Evolutionary conservation across 2,888 invertebrate genomes (phyloP).

Genomic region (Tenthredo distinguenda): DNA sequence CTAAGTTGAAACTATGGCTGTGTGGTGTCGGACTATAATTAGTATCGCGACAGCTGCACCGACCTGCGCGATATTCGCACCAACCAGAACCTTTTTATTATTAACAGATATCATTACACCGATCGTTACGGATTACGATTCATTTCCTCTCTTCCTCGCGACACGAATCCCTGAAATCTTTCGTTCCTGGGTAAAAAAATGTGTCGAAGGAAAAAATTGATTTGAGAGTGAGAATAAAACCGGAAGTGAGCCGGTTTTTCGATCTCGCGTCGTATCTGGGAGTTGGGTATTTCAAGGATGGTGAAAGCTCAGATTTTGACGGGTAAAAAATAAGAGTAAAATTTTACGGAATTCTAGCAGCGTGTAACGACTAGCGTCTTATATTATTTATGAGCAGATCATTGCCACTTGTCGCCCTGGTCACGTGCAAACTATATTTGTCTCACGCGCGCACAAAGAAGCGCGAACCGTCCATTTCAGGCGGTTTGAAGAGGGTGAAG

Average conservation of each 20-base stretch:
- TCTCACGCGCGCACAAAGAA: conserved; percentile 62
- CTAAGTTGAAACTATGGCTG: conserved; percentile 71
- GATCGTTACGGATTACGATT: neutral
- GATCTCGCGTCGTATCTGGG: no score
- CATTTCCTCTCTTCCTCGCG: neutral
- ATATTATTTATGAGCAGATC: conserved; percentile 66
- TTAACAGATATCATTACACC: neutral
- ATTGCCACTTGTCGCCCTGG: conserved; percentile 67
- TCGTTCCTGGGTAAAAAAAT: neutral
- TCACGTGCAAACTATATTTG: conserved; percentile 76
- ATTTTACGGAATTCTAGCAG: neutral
- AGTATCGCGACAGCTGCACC: conserved; percentile 43
- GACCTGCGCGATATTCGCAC: conserved; percentile 16
- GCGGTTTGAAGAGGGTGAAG: conserved; percentile 64
- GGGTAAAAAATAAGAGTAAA: neutral
- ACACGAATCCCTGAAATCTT: neutral
- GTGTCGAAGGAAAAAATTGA: no score
- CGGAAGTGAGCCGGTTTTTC: no score
- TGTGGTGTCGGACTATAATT: conserved; percentile 45
- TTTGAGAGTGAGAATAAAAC: no score
- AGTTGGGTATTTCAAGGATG: no score
- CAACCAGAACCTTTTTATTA: neutral
- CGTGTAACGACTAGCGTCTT: conserved; percentile 56
- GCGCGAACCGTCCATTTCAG: conserved; percentile 42
- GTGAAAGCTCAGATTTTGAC: no score